These are phyloP conservation scores for Geopemphigus sp. DNA, from an alignment of 1,140 invertebrate genomes.

Conservation along the genomic window DNA sequence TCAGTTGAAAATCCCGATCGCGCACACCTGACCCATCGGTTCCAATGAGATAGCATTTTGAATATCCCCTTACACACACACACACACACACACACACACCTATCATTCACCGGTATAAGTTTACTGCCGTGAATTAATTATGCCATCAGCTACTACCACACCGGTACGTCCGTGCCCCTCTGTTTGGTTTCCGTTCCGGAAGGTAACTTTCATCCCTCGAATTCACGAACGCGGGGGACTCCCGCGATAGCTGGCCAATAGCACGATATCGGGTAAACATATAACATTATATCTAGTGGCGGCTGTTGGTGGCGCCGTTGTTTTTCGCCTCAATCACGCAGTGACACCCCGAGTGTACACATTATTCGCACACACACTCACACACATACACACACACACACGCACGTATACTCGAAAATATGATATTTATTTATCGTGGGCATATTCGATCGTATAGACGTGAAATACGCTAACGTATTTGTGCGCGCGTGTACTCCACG, in stretches of 20 bases:
- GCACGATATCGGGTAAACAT: constrained; percentile 9
- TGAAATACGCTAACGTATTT: too few species aligned
- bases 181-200: constrained; percentile 45
- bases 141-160: not conserved
- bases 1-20: constrained; percentile 40
- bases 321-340: constrained; percentile 42
- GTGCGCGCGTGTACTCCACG: too few species aligned
- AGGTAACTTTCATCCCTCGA: constrained; percentile 48
- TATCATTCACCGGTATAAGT: not conserved
- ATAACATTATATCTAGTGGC: too few species aligned
- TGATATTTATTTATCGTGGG: too few species aligned
- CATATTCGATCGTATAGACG: too few species aligned
- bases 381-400: not conserved
- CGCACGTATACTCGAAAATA: too few species aligned
- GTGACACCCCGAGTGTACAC: constrained; percentile 16
- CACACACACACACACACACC: too few species aligned
- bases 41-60: constrained; percentile 39
- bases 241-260: constrained; percentile 20
- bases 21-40: constrained; percentile 26
- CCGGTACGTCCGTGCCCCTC: not conserved
- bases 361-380: too few species aligned
- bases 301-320: not conserved
- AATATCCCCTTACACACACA: not conserved
- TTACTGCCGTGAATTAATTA: constrained; percentile 44
- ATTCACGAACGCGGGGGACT: not conserved